These are phyloP conservation scores for Ornithoptera priamus DNA, from an alignment of 2,888 invertebrate species.

Conservation along the genomic window DNA sequence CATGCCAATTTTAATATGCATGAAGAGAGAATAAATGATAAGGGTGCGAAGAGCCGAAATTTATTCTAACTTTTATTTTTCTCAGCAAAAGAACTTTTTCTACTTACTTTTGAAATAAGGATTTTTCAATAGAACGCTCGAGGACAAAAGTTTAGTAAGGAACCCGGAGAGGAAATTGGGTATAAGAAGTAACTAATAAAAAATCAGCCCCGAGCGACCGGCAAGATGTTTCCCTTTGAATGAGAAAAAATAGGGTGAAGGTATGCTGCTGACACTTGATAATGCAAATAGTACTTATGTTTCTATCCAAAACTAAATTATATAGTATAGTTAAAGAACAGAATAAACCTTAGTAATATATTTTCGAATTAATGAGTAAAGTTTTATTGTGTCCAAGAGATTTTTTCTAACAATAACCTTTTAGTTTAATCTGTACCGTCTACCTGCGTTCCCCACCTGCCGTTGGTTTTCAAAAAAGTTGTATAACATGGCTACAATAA, in stretches of 20 bases:
- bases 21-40: slow-evolving; percentile 55
- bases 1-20: slow-evolving; percentile 28
- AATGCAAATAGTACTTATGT: too few relatives aligned
- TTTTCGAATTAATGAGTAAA: neutral
- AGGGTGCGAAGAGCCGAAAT: slow-evolving; percentile 47
- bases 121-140: slow-evolving; percentile 45
- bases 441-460: slow-evolving; percentile 76
- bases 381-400: neutral
- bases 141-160: slow-evolving; percentile 43
- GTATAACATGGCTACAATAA: slow-evolving; percentile 10
- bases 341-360: neutral
- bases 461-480: slow-evolving; percentile 39
- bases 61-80: slow-evolving; percentile 49
- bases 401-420: neutral
- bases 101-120: slow-evolving; percentile 56
- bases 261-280: neutral
- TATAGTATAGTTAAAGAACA: neutral
- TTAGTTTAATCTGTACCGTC: slow-evolving; percentile 41
- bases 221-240: slow-evolving; percentile 20
- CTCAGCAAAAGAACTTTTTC: slow-evolving; percentile 47
- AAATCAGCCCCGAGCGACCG: slow-evolving; percentile 29
- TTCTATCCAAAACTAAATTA: too few relatives aligned
- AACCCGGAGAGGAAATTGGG: slow-evolving; percentile 29
- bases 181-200: slow-evolving; percentile 28
- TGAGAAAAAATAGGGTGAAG: slow-evolving; percentile 17